A percentile compares a stretch with the other conserved stretches of the same genome.
phyloP scores from a whole-genome alignment of 2,888 invertebrate species.

The Campopleginae sp. region DNA sequence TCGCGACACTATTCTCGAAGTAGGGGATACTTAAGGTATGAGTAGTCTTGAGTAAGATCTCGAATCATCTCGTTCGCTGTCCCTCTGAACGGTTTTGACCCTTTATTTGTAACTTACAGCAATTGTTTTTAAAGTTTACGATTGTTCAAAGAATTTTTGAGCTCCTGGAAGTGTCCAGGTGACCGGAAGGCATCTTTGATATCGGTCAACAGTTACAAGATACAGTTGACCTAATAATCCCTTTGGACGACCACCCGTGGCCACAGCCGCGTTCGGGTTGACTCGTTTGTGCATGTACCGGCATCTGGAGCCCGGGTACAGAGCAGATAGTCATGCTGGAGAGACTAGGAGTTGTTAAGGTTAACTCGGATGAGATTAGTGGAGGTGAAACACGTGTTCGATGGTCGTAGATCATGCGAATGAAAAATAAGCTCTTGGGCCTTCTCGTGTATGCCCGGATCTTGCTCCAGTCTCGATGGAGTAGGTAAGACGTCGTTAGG shows the following conservation, averaged over 20 bases:
- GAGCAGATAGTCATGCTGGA: slow-evolving; percentile 51
- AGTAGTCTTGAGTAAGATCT: slow-evolving; percentile 54
- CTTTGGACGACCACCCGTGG: slow-evolving; percentile 49
- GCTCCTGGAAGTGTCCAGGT: slow-evolving; percentile 16
- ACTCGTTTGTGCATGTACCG: slow-evolving; percentile 75
- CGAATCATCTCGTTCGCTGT: slow-evolving; percentile 51
- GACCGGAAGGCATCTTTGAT: slow-evolving; percentile 33
- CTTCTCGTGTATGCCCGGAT: slow-evolving; percentile 51
- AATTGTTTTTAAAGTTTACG: neutral
- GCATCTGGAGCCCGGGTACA: slow-evolving; percentile 80
- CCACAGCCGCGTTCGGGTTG: slow-evolving; percentile 75
- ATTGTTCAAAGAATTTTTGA: neutral
- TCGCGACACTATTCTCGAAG: slow-evolving; percentile 65
- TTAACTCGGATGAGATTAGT: slow-evolving; percentile 79
- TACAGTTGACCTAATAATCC: slow-evolving; percentile 57
- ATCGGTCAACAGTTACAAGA: slow-evolving; percentile 45
- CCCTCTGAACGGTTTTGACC: slow-evolving; percentile 19
- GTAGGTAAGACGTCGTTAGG: slow-evolving; percentile 84
- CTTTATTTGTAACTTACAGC: slow-evolving; percentile 24
- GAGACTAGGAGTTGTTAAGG: slow-evolving; percentile 60
- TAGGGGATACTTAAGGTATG: neutral
- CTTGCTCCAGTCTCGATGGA: slow-evolving; percentile 75
- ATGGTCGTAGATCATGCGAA: slow-evolving; percentile 73
- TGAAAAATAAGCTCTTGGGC: slow-evolving; percentile 79
- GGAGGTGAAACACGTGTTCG: slow-evolving; percentile 84